Evolutionary conservation across 1,140 invertebrate species (phyloP).

Genomic region (Camponotus pennsylvanicus): DNA sequence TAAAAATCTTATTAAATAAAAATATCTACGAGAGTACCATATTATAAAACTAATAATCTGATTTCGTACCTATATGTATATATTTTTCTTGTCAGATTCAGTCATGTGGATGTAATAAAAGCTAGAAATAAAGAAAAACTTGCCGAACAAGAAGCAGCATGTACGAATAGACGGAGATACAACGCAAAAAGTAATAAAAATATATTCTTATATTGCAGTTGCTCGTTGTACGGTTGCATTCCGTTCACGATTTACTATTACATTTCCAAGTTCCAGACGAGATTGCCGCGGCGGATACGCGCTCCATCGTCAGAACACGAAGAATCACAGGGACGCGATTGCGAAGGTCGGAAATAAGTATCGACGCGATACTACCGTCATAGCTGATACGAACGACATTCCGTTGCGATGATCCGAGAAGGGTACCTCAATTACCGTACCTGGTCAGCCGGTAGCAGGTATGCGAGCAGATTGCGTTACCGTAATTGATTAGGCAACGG

Average conservation of each 20-base stretch:
- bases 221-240: slow-evolving; percentile 35
- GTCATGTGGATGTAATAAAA: slow-evolving; percentile 26
- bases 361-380: slow-evolving; percentile 3
- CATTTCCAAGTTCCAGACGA: slow-evolving; percentile 47
- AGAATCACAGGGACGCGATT: slow-evolving; percentile 2
- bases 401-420: slow-evolving; percentile 56
- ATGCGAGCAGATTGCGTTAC: slow-evolving; percentile 80
- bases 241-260: slow-evolving; percentile 47
- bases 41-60: slow-evolving; percentile 12
- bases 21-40: background rate
- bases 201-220: background rate
- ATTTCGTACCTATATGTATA: background rate
- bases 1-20: background rate
- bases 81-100: slow-evolving; percentile 11
- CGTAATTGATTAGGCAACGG: slow-evolving; percentile 82
- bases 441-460: slow-evolving; percentile 74
- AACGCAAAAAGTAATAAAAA: slow-evolving; percentile 25
- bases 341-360: slow-evolving; percentile 50
- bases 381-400: slow-evolving; percentile 41
- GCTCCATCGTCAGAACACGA: slow-evolving; percentile 14
- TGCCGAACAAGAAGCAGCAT: slow-evolving; percentile 25
- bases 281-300: slow-evolving; percentile 46
- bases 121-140: slow-evolving; percentile 45
- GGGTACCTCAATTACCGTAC: slow-evolving; percentile 75
- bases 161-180: slow-evolving; percentile 19